Conservation (phyloP, 2,888 invertebrate genomes). For the Thumatha senex region DNA sequence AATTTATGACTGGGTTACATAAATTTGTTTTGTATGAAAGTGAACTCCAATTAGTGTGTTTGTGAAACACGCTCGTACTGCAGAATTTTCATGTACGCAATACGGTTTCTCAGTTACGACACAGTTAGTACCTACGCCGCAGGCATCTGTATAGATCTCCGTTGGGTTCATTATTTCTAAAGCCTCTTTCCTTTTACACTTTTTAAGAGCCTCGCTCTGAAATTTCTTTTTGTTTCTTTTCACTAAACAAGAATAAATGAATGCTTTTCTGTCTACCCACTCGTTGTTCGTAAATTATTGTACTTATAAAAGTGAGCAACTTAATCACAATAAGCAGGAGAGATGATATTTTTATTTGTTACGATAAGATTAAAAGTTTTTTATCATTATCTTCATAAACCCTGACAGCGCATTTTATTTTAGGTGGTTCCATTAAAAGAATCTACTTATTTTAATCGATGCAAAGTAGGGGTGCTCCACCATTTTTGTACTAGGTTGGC, state of each 20-base stretch:
- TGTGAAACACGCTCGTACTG: too few species aligned
- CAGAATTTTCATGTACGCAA: neutral
- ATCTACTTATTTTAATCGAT: too few species aligned
- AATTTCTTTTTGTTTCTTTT: slow-evolving; percentile 20
- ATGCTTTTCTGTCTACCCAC: neutral
- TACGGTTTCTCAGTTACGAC: slow-evolving; percentile 10
- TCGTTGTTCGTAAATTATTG: slow-evolving; percentile 7
- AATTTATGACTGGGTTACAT: neutral
- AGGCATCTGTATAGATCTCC: slow-evolving; percentile 6
- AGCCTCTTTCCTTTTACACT: slow-evolving; percentile 12
- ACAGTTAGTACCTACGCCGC: neutral
- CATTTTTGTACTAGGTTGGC: too few species aligned
- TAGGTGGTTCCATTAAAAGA: too few species aligned
- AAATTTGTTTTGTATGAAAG: too few species aligned
- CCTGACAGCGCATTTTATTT: too few species aligned
- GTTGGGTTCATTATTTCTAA: slow-evolving; percentile 19
- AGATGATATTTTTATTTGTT: neutral
- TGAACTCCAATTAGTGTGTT: too few species aligned
- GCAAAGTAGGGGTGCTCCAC: too few species aligned
- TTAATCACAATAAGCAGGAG: neutral
- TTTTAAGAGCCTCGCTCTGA: slow-evolving; percentile 11
- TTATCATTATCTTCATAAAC: too few species aligned
- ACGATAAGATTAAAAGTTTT: too few species aligned
- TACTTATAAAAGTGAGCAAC: slow-evolving; percentile 2
- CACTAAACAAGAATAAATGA: slow-evolving; percentile 14